phyloP scores from a whole-genome alignment of 2,797 vertebrate species.

The Pipistrellus nathusii region DNA sequence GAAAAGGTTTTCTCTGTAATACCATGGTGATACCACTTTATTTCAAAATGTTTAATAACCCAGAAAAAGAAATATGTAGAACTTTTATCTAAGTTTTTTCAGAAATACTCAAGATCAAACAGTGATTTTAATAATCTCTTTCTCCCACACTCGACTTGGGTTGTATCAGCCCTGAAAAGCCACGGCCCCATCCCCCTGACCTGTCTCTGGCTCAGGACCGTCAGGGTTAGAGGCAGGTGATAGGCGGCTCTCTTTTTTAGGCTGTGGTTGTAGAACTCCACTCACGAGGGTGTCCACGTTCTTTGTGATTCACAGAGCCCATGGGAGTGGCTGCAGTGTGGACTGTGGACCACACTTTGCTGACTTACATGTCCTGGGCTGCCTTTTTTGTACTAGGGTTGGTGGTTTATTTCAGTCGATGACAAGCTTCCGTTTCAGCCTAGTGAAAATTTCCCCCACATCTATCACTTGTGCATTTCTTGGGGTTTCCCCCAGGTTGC shows the following conservation, averaged over 20 bases:
- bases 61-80: background rate
- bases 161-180: background rate
- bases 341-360: background rate
- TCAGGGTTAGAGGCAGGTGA: background rate
- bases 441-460: background rate
- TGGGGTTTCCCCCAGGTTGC: background rate
- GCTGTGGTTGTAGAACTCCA: background rate
- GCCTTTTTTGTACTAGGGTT: background rate
- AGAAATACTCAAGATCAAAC: background rate
- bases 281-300: background rate
- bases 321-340: background rate
- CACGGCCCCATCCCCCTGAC: rapidly evolving
- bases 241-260: background rate
- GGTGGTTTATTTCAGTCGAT: background rate
- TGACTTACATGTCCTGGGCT: background rate
- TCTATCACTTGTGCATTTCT: background rate
- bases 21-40: background rate
- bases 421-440: background rate
- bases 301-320: background rate
- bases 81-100: background rate
- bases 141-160: background rate
- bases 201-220: background rate
- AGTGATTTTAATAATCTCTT: background rate
- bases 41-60: background rate
- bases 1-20: background rate